A percentile compares a stretch with the other conserved stretches of the same genome.
Conservation (phyloP, 1,140 invertebrate species). For the Chironomus tepperi region DNA sequence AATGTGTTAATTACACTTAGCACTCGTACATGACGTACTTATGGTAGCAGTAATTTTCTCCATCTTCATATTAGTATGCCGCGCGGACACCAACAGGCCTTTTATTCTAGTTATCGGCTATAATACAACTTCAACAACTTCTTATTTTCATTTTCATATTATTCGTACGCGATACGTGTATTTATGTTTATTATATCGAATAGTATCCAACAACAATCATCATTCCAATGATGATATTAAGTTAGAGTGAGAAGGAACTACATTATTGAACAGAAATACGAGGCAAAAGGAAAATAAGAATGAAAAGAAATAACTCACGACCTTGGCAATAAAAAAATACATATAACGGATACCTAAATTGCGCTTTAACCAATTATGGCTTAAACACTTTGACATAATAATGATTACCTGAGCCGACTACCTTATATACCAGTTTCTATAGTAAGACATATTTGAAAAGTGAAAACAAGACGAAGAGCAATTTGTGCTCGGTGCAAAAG, state of each 20-base stretch:
- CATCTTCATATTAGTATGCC: too few species aligned
- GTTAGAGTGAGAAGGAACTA: background rate
- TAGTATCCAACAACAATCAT: background rate
- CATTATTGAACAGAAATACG: background rate
- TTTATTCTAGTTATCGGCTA: background rate
- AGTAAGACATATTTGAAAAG: background rate
- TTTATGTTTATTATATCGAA: background rate
- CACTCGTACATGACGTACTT: background rate
- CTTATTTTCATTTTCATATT: background rate
- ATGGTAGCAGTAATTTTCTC: too few species aligned
- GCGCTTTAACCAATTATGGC: slow-evolving; percentile 6
- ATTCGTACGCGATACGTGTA: background rate
- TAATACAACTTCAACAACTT: background rate
- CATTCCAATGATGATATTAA: background rate
- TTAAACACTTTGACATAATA: slow-evolving; percentile 8
- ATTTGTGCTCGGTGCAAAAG: too few species aligned
- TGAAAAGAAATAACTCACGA: background rate
- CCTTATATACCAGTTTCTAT: background rate
- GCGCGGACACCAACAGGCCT: too few species aligned
- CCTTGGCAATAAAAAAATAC: slow-evolving; percentile 3
- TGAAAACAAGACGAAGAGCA: background rate
- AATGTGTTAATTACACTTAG: slow-evolving; percentile 20
- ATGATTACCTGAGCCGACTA: background rate
- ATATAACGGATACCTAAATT: background rate
- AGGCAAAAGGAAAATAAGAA: background rate